A percentile compares a stretch with the other conserved stretches of the same genome.
phyloP scores from a whole-genome alignment of 2,113 vertebrate genomes.

The Anolis sagrei region DNA sequence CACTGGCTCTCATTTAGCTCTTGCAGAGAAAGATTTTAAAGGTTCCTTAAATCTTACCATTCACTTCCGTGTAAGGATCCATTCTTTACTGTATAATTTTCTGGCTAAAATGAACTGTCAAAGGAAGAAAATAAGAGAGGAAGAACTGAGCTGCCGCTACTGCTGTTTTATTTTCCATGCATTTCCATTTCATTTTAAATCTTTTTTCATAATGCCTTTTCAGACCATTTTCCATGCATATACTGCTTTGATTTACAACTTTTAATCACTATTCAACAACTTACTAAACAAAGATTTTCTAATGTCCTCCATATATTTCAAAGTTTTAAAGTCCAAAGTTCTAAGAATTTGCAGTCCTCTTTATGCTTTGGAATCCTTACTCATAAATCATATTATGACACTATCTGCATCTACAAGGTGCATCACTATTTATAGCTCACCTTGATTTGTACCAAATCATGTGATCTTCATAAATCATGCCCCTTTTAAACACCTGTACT shows the following conservation, averaged over 20 bases:
- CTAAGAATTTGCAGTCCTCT: slow-evolving; percentile 34
- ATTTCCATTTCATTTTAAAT: slow-evolving; percentile 57
- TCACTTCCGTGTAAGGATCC: slow-evolving; percentile 68
- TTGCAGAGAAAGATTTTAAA: slow-evolving; percentile 50
- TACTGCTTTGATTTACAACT: slow-evolving; percentile 60
- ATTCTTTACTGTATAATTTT: slow-evolving; percentile 72
- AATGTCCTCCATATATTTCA: slow-evolving; percentile 50
- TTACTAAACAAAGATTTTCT: slow-evolving; percentile 58
- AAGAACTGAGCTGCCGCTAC: slow-evolving; percentile 47
- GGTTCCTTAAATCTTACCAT: slow-evolving; percentile 57
- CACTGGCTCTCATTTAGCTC: slow-evolving; percentile 40
- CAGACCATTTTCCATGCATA: slow-evolving; percentile 43
- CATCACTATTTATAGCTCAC: slow-evolving; percentile 20
- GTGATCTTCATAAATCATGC: slow-evolving; percentile 54
- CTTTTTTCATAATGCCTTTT: slow-evolving; percentile 47
- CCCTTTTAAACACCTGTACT: slow-evolving; percentile 36
- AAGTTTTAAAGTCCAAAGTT: slow-evolving; percentile 45
- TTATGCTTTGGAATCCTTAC: slow-evolving; percentile 18
- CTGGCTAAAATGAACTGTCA: slow-evolving; percentile 72
- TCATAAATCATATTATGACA: slow-evolving; percentile 47
- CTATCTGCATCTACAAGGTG: slow-evolving; percentile 31
- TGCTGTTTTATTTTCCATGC: slow-evolving; percentile 61
- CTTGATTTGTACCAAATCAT: slow-evolving; percentile 35
- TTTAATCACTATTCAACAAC: slow-evolving; percentile 62
- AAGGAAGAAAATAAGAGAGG: slow-evolving; percentile 66